Evolutionary conservation across 1,140 invertebrate species (phyloP), one percentile per base, ranked within the genome.

Genomic region (Macrosteles quadrilineatus): DNA sequence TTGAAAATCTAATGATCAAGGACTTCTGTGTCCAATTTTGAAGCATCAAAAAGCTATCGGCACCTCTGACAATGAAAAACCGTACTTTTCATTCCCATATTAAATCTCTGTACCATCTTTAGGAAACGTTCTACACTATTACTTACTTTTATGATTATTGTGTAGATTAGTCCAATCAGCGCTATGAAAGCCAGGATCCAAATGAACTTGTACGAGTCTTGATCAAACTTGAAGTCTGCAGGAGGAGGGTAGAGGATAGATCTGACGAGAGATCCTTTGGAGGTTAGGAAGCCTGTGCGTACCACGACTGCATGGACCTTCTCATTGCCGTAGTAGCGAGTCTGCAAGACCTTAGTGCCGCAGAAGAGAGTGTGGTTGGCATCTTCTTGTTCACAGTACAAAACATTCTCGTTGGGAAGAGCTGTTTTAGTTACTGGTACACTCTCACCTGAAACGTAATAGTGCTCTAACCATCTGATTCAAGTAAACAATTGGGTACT

Each of bases 171-270:
- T 0, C 95, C 95, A 43, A 89, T 64, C 0, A 84, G 77, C 14
- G 95, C 91, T 53, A 98, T 90, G 21, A 86, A 64, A 1, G 90
- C 88, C 27, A 98, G 80, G 71, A 96, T 90, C 19, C 88, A 87
- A 67, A 98, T 91, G 79, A 96, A 97, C 78, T 92, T 95, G 79
- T 96, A 95, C 0, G 94, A 91, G 80, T 98, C 95, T 69, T 90
- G 87, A 76, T 97, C 94, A 78, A 98, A 98, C 80, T 95, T 93
- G 82, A 96, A 98, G 81, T 97, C 95, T 0, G 94, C 91, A 0
- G 96, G 96, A 59, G 95, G 94, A 30, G 96, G 96, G 79, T 96
- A 98, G 53, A 98, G 82, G 74, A 98, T 98, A 31, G 94, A 94
- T n/a, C 94, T 87, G 1, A 98, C 93, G 0, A 98, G 79, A 76